Conservation (phyloP, 2,113 vertebrate genomes). For the Penelope pileata region DNA sequence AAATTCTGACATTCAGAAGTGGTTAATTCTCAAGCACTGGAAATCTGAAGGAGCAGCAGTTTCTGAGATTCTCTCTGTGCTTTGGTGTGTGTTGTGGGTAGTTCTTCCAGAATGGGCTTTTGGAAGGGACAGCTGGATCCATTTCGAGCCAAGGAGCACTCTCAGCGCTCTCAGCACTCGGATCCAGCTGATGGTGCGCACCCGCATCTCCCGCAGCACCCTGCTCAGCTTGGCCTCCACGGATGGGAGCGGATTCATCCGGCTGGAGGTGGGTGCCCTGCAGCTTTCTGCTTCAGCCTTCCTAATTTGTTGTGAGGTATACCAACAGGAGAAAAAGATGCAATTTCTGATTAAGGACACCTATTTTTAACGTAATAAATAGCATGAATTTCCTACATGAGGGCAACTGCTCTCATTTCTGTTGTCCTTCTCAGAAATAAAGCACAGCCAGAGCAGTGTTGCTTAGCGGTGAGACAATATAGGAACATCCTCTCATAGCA, state of each 20-base stretch:
- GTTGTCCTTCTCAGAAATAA: neutral
- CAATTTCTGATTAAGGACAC: neutral
- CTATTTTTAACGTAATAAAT: neutral
- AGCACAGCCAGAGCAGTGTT: neutral
- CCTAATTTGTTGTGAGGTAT: neutral
- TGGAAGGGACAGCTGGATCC: conserved; percentile 79
- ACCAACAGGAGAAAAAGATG: neutral
- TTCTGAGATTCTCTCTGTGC: neutral
- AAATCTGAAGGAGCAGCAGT: neutral
- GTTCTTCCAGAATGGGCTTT: conserved; percentile 89
- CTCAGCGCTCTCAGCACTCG: conserved; percentile 73
- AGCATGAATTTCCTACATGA: neutral
- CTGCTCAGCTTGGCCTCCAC: conserved; percentile 81
- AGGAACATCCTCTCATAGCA: neutral
- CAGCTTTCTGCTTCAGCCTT: neutral
- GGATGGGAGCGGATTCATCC: conserved; percentile 71
- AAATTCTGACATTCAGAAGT: neutral
- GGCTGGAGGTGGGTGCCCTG: conserved; percentile 78
- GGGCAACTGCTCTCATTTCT: neutral
- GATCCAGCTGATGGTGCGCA: conserved; percentile 84
- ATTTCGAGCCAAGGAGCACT: conserved; percentile 77
- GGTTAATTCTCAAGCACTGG: neutral
- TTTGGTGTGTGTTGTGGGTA: conserved; percentile 34
- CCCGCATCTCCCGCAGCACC: conserved; percentile 75
- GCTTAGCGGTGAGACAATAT: neutral